Conservation (phyloP, 2,888 invertebrate species). For the Oxyscelio sp. region DNA sequence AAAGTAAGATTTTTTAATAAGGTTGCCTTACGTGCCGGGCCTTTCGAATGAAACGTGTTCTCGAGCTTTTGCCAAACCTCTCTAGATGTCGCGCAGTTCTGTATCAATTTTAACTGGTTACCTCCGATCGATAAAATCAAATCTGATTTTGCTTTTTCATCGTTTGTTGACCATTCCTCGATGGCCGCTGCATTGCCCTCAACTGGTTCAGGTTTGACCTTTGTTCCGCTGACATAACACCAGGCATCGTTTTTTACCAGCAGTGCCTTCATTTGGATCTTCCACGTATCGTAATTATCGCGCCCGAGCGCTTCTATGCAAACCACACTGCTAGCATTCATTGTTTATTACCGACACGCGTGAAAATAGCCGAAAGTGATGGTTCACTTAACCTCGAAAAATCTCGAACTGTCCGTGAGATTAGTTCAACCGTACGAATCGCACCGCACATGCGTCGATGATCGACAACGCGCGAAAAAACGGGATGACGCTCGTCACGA, state of each 20-base stretch:
- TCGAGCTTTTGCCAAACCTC: too few species aligned
- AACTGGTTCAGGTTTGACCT: not conserved
- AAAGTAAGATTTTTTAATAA: too few species aligned
- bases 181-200: not conserved
- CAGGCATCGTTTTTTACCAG: not conserved
- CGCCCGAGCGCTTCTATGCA: not conserved
- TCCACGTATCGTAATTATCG: slow-evolving; percentile 12
- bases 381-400: too few species aligned
- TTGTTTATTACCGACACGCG: not conserved
- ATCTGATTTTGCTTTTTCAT: not conserved
- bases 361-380: too few species aligned
- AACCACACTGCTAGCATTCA: too few species aligned
- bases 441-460: too few species aligned
- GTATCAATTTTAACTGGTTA: not conserved
- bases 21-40: too few species aligned
- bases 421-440: too few species aligned
- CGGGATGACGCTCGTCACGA: too few species aligned
- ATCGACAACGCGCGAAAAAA: too few species aligned
- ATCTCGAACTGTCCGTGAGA: too few species aligned
- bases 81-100: not conserved
- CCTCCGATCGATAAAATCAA: not conserved
- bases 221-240: not conserved
- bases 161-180: not conserved
- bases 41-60: too few species aligned
- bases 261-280: slow-evolving; percentile 8